Percentiles rank a stretch among this genome's conserved stretches.
Conservation (phyloP, 2,113 vertebrate species). For the Thinocorus orbignyianus region DNA sequence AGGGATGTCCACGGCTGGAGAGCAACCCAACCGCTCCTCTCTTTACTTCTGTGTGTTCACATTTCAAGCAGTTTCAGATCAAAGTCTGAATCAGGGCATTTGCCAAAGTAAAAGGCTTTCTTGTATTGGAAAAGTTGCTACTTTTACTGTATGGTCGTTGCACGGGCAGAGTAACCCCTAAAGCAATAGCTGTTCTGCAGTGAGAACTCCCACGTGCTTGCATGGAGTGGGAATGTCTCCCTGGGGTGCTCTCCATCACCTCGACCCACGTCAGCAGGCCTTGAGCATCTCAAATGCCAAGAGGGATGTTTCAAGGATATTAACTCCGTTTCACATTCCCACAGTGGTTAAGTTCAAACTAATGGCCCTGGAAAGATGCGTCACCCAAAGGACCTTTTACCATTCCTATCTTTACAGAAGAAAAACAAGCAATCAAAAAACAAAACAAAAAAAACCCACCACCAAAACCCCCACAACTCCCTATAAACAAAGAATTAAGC, state of each 20-base stretch:
- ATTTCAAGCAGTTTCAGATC: not conserved
- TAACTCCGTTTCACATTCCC: not conserved
- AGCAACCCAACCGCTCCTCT: not conserved
- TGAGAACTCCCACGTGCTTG: fast-evolving
- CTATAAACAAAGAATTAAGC: not conserved
- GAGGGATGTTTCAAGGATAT: not conserved
- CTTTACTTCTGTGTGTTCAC: fast-evolving
- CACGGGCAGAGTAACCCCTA: not conserved
- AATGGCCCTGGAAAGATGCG: not conserved
- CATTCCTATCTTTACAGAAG: not conserved
- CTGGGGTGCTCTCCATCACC: not conserved
- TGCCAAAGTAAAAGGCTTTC: not conserved
- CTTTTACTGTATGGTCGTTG: fast-evolving
- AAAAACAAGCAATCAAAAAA: not conserved
- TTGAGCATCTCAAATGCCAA: not conserved
- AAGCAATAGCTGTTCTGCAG: not conserved
- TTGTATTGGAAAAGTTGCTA: not conserved
- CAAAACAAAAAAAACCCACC: not conserved
- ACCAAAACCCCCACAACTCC: not conserved
- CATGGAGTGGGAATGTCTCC: fast-evolving
- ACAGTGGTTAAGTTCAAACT: not conserved
- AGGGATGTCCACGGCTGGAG: not conserved
- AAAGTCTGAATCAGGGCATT: too few relatives aligned
- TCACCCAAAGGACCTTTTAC: not conserved
- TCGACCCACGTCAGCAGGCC: not conserved